phyloP scores from a whole-genome alignment of 2,888 invertebrate species.

The Eristalinus aeneus region DNA sequence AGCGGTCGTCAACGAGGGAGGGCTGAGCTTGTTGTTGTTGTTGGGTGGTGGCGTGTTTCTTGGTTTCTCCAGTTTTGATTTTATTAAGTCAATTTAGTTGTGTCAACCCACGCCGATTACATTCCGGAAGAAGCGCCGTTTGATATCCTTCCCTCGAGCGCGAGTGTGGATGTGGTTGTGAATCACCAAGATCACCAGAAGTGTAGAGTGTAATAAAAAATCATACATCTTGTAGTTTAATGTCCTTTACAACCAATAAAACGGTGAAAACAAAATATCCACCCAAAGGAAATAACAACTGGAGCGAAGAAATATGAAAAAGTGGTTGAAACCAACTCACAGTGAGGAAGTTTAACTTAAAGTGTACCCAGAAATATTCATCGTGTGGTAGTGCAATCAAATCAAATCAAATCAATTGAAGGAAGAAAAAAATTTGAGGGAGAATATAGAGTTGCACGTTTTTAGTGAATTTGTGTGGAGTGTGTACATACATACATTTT shows the following conservation, averaged over 20 bases:
- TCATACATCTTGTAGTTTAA: conserved; percentile 32
- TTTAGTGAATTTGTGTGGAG: neutral
- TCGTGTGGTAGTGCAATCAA: conserved; percentile 32
- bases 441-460: neutral
- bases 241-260: conserved; percentile 49
- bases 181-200: conserved; percentile 5
- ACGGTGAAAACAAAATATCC: conserved; percentile 44
- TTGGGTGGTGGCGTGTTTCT: neutral
- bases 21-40: neutral
- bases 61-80: neutral
- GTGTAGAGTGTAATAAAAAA: conserved; percentile 39
- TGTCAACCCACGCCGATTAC: conserved; percentile 9
- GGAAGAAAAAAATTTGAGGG: neutral
- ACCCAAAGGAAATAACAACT: neutral
- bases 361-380: conserved; percentile 47
- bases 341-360: neutral
- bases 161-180: neutral
- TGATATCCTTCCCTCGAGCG: neutral
- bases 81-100: conserved; percentile 5
- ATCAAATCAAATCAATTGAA: conserved; percentile 3
- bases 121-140: neutral
- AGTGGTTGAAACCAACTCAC: conserved; percentile 1
- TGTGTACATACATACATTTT: neutral
- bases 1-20: neutral
- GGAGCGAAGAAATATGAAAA: neutral